These are phyloP conservation scores for Drosophila equinoxialis DNA, from an alignment of 1,140 invertebrate genomes.

Conservation along the genomic window DNA sequence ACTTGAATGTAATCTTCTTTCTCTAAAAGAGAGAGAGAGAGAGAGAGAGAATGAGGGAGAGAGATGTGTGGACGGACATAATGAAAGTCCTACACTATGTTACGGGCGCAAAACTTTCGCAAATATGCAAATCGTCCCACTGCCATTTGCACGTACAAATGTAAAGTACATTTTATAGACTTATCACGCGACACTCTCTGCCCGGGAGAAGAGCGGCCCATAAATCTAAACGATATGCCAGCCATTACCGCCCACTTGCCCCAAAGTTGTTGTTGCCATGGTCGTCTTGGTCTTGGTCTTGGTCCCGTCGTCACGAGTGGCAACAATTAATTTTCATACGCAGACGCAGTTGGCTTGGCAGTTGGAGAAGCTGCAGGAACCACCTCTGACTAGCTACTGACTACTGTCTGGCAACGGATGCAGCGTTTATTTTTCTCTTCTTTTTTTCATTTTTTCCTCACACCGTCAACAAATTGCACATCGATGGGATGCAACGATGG, in stretches of 20 bases:
- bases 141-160: constrained; percentile 77
- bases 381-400: constrained; percentile 24
- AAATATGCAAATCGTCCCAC: constrained; percentile 77
- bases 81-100: constrained; percentile 64
- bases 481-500: constrained; percentile 54
- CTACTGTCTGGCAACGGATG: constrained; percentile 38
- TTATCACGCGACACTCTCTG: constrained; percentile 72
- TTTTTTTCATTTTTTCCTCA: constrained; percentile 21
- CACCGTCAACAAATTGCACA: constrained; percentile 73
- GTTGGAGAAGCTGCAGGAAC: constrained; percentile 21
- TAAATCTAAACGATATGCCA: constrained; percentile 77
- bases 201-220: constrained; percentile 51
- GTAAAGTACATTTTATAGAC: constrained; percentile 76
- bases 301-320: constrained; percentile 66
- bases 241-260: constrained; percentile 61
- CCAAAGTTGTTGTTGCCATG: constrained; percentile 14
- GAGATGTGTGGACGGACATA: constrained; percentile 28
- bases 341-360: constrained; percentile 59
- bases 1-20: constrained; percentile 40
- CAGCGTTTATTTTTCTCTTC: constrained; percentile 20
- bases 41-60: too few relatives aligned
- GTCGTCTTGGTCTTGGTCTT: constrained; percentile 23
- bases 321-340: constrained; percentile 82
- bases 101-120: constrained; percentile 55
- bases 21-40: not conserved